phyloP scores from a whole-genome alignment of 2,888 invertebrate genomes.

The Chaitophorus viminalis region DNA sequence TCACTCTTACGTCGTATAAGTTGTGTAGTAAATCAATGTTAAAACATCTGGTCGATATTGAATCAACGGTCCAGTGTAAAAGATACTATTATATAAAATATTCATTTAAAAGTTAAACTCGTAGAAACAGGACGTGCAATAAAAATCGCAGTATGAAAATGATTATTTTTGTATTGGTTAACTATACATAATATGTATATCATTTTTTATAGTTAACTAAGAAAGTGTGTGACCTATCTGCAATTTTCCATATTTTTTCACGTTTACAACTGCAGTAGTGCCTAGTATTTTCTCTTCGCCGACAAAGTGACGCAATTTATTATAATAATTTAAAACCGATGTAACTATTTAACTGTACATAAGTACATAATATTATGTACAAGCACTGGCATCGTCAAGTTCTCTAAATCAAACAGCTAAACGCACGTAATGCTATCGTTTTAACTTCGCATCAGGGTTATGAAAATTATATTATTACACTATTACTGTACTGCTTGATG shows the following conservation, averaged over 20 bases:
- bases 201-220: neutral
- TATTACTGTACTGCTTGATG: no score
- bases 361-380: neutral
- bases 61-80: neutral
- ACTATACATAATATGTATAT: neutral
- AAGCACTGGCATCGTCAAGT: neutral
- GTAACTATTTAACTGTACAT: no score
- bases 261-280: neutral
- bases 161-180: neutral
- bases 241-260: neutral
- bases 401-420: neutral
- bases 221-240: slow-evolving; percentile 12
- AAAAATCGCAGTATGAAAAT: neutral
- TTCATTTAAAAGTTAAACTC: no score
- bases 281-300: neutral
- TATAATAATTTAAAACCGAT: neutral
- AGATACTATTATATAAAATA: neutral
- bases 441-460: no score
- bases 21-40: neutral
- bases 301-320: neutral
- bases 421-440: neutral
- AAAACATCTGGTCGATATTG: neutral
- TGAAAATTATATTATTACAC: no score
- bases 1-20: no score
- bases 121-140: neutral